phyloP scores from a whole-genome alignment of 2,113 vertebrate species.

The Xiphophorus couchianus region DNA sequence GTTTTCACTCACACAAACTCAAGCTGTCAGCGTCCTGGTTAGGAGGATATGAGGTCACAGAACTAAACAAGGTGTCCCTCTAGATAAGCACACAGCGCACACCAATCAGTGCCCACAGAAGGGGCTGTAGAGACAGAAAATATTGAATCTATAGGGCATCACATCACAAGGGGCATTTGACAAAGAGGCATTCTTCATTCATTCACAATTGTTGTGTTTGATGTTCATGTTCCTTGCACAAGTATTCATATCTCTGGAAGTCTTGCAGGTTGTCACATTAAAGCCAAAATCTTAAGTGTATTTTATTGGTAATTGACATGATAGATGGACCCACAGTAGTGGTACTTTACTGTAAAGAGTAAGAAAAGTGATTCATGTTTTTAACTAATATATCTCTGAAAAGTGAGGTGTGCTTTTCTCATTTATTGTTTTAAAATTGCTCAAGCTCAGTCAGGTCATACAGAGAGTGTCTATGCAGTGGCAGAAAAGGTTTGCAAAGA shows the following conservation, averaged over 20 bases:
- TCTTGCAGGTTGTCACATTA: no score
- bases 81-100: slow-evolving; percentile 27
- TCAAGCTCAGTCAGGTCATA: no score
- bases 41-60: slow-evolving; percentile 41
- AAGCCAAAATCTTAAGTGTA: no score
- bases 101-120: neutral
- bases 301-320: no score
- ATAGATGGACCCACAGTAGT: neutral
- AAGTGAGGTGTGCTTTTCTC: no score
- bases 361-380: neutral
- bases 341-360: neutral
- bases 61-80: slow-evolving; percentile 34
- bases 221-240: neutral
- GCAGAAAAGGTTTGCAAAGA: no score
- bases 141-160: neutral
- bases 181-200: neutral
- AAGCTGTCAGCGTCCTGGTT: slow-evolving; percentile 39
- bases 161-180: neutral
- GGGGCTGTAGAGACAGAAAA: neutral
- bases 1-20: slow-evolving; percentile 14
- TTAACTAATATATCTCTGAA: neutral
- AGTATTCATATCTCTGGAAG: neutral
- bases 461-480: no score
- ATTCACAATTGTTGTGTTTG: neutral
- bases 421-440: neutral